phyloP scores from a whole-genome alignment of 2,797 vertebrate species.

The Paedocypris micromegethes region DNA sequence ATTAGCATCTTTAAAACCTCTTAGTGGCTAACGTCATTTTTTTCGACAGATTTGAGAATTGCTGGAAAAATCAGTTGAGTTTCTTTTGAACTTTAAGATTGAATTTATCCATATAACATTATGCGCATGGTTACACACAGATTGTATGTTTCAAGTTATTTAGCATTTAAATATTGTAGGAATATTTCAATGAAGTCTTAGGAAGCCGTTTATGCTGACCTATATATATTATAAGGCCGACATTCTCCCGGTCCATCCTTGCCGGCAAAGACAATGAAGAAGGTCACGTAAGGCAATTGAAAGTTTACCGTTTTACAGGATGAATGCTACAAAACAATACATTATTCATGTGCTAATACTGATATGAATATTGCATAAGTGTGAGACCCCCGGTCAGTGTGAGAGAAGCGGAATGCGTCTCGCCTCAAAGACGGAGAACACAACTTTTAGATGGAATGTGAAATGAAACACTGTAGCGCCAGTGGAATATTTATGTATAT shows the following conservation, averaged over 20 bases:
- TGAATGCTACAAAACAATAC: slow-evolving; percentile 32
- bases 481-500: too few species aligned
- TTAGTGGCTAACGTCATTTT: too few species aligned
- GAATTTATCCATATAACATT: slow-evolving; percentile 54
- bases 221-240: slow-evolving; percentile 30
- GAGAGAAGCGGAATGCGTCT: background rate
- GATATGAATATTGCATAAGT: slow-evolving; percentile 37
- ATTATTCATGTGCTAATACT: slow-evolving; percentile 38
- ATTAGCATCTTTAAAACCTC: too few species aligned
- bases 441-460: background rate
- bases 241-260: slow-evolving; percentile 12
- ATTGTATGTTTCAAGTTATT: slow-evolving; percentile 32
- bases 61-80: background rate
- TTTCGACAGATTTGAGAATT: too few species aligned
- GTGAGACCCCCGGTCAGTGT: slow-evolving; percentile 17
- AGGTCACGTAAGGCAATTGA: slow-evolving; percentile 18
- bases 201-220: slow-evolving; percentile 26
- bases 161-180: slow-evolving; percentile 46
- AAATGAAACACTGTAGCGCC: background rate
- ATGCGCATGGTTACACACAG: slow-evolving; percentile 42
- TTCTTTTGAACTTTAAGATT: slow-evolving; percentile 53
- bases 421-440: background rate
- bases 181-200: slow-evolving; percentile 42
- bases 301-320: slow-evolving; percentile 27
- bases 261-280: slow-evolving; percentile 16